Conservation (phyloP, 2,113 vertebrate species). For the Candoia aspera region DNA sequence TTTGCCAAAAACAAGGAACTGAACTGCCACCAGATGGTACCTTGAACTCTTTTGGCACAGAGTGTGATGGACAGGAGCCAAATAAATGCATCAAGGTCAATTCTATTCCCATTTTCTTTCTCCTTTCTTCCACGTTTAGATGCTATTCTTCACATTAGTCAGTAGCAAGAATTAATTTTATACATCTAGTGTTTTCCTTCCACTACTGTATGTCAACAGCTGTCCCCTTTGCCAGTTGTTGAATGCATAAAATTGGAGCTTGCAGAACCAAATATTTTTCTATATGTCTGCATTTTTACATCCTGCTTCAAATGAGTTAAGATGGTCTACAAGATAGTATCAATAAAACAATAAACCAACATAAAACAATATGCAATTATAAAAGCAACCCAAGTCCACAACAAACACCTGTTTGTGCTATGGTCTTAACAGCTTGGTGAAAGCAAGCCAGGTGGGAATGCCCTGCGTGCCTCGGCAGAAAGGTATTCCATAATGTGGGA, state of each 20-base stretch:
- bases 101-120: conserved; percentile 27
- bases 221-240: conserved; percentile 16
- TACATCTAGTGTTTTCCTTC: conserved; percentile 9
- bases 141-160: conserved; percentile 55
- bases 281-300: background rate
- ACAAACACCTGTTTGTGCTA: background rate
- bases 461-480: background rate
- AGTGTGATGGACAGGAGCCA: conserved; percentile 57
- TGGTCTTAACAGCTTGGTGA: background rate
- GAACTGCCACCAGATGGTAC: conserved; percentile 63
- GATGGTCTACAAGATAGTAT: background rate
- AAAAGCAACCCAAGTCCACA: background rate
- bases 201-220: background rate
- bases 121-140: conserved; percentile 14
- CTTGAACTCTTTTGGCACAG: conserved; percentile 50
- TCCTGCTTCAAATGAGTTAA: background rate
- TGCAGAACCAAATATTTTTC: background rate
- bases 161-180: conserved; percentile 15
- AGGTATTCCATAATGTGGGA: background rate
- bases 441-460: background rate
- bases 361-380: background rate
- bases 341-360: background rate
- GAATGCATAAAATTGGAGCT: accelerated
- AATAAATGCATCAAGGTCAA: conserved; percentile 63
- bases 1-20: conserved; percentile 55